Base-by-base conservation (phyloP, 2,797 vertebrate genomes). In the Mus spretus region DNA sequence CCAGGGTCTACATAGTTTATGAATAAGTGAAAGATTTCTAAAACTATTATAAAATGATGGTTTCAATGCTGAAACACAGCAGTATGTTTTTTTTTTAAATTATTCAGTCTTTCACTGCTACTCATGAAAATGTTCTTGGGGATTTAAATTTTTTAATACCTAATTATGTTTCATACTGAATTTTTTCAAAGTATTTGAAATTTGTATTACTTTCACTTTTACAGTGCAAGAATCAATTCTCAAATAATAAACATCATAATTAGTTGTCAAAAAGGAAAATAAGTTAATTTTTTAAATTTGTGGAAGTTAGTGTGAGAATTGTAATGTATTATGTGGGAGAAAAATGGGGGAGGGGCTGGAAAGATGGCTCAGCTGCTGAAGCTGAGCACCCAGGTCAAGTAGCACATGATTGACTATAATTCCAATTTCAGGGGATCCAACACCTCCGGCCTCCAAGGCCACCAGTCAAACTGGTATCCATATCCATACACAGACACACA, bases 51-150 rank as follows among this genome's bases (percentile, higher is more conserved):
- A 63, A 37, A 82, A 31, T 70, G 5, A 26, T n/a, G 70, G 67
- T 78, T 59, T 80, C 44, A 55, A n/a, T 70, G 37, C 50, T 80
- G 17, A 93, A 95, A 93, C 77, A 12, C 47, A 79, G 24, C 79
- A 79, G 47, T 70, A 70, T 19, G 20, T 34, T 37, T 17, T 59
- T 34, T 77, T 63, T 24, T n/a, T n/a, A n/a, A n/a, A n/a, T 72
- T 50, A 44, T 65, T 84, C 37, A 44, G 47, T 61, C 34, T 77
- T 55, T 70, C 61, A n/a, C 82, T 26, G 77, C 47, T 84, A 22
- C 63, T 55, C 34, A 13, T 0, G 34, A 92, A 95, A 89, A 61
- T 44, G 34, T 34, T 44, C 59, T 89, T 72, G 3, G 12, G 26
- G 13, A 14, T 67, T 85, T 50, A 70, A 67, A 50, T 55, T 57